Conservation (phyloP, 1,140 invertebrate species). For the Eriocheir sinensis region DNA sequence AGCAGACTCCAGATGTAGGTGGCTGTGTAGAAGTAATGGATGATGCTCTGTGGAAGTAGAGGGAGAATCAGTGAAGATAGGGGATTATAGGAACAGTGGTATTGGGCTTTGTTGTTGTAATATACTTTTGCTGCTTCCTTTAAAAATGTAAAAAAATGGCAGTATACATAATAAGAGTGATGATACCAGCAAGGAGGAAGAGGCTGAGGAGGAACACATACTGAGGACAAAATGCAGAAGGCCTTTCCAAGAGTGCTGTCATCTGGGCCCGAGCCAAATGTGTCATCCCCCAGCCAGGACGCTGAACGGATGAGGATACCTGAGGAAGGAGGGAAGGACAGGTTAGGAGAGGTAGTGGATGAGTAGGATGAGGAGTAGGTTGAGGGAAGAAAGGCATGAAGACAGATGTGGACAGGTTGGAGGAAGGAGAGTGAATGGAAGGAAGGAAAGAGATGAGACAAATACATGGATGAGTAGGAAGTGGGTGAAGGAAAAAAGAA, state of each 20-base stretch:
- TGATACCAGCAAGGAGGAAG: neutral
- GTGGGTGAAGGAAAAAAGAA: neutral
- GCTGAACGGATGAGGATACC: constrained; percentile 88
- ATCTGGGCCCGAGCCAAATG: constrained; percentile 85
- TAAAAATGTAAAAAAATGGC: too few relatives aligned
- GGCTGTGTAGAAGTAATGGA: constrained; percentile 92
- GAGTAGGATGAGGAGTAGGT: neutral
- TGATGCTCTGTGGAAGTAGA: constrained; percentile 86
- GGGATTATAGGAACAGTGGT: neutral
- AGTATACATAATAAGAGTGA: neutral
- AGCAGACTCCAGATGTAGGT: constrained; percentile 93
- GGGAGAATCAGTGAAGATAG: neutral
- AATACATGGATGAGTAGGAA: neutral
- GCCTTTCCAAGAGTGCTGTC: constrained; percentile 86
- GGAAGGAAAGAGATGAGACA: too few relatives aligned
- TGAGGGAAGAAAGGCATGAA: neutral
- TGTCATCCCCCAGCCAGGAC: constrained; percentile 87
- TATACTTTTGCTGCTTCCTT: too few relatives aligned
- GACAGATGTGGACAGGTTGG: neutral
- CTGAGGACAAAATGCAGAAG: constrained; percentile 89
- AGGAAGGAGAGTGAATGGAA: neutral
- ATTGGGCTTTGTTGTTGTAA: neutral
- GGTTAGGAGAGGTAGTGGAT: neutral
- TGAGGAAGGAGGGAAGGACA: constrained; percentile 80
- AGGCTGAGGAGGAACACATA: constrained; percentile 82